These are phyloP conservation scores for Dicrostonyx torquatus DNA, from an alignment of 2,797 vertebrate species.

Conservation along the genomic window DNA sequence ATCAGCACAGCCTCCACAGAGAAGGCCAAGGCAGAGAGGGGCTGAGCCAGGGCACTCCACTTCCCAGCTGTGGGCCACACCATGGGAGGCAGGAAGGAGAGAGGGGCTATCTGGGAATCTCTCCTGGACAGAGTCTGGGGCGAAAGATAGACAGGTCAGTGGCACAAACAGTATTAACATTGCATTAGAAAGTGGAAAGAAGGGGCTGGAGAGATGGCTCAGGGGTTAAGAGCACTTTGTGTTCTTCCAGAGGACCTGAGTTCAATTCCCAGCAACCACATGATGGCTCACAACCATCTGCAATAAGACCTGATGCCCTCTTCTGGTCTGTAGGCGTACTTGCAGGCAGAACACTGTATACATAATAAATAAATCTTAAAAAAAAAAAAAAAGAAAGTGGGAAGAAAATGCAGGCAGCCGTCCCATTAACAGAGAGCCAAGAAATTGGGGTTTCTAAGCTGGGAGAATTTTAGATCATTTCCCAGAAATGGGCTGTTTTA, in stretches of 20 bases:
- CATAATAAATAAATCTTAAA: too few species aligned
- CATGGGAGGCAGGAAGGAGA: not conserved
- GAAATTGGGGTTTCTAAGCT: not conserved
- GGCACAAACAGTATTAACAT: not conserved
- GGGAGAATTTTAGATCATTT: not conserved
- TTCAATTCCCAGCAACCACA: too few species aligned
- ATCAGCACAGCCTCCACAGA: rapidly evolving
- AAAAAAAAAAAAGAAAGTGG: too few species aligned
- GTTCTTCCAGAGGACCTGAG: too few species aligned
- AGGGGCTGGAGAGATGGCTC: too few species aligned
- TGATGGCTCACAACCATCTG: too few species aligned
- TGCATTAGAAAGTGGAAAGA: rapidly evolving
- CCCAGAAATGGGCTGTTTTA: not conserved
- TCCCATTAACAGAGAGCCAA: not conserved
- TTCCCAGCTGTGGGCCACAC: not conserved
- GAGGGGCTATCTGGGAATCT: not conserved
- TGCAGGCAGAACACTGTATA: too few species aligned
- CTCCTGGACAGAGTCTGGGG: not conserved
- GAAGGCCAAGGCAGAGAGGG: not conserved
- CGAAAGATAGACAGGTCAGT: not conserved
- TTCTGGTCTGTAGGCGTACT: too few species aligned
- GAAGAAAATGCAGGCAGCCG: not conserved
- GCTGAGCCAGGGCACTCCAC: not conserved
- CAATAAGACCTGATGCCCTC: too few species aligned
- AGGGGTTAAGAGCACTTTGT: too few species aligned